phyloP scores from a whole-genome alignment of 2,888 invertebrate species.

The Odontothrips loti region DNA sequence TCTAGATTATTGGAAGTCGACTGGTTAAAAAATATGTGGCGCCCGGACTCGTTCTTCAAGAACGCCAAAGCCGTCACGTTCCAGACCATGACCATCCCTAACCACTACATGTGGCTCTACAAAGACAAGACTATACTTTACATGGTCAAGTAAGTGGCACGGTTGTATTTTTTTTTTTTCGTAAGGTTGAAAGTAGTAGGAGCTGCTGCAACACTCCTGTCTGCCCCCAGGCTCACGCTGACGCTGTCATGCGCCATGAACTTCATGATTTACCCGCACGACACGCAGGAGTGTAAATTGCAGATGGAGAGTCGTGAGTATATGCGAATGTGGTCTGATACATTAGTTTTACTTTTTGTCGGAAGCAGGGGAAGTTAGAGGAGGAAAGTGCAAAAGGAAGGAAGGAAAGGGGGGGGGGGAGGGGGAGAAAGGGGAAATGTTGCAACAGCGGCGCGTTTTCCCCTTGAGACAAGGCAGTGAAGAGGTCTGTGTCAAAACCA shows the following conservation, averaged over 20 bases:
- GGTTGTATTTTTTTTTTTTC: too few species aligned
- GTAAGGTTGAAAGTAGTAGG: not conserved
- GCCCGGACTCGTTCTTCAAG: constrained; percentile 90
- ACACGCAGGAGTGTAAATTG: constrained; percentile 88
- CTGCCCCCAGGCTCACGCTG: constrained; percentile 61
- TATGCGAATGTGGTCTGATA: not conserved
- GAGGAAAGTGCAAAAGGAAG: too few species aligned
- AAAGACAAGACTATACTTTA: constrained; percentile 80
- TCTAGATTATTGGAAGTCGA: constrained; percentile 80
- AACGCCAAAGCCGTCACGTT: constrained; percentile 91
- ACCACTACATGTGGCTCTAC: constrained; percentile 89
- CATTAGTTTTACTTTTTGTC: not conserved
- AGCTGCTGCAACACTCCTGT: not conserved
- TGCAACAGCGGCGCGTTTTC: not conserved
- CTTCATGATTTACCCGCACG: constrained; percentile 89
- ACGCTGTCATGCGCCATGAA: constrained; percentile 91
- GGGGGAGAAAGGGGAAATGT: not conserved
- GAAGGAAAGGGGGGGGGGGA: not conserved
- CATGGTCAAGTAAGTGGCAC: constrained; percentile 68
- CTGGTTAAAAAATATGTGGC: constrained; percentile 90
- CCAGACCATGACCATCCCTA: constrained; percentile 92
- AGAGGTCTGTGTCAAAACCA: constrained; percentile 19
- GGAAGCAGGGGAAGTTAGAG: too few species aligned
- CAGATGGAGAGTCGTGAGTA: constrained; percentile 93
- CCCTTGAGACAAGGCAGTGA: constrained; percentile 2